Conservation (phyloP, 1,140 invertebrate species). For the Trichogramma pretiosum region DNA sequence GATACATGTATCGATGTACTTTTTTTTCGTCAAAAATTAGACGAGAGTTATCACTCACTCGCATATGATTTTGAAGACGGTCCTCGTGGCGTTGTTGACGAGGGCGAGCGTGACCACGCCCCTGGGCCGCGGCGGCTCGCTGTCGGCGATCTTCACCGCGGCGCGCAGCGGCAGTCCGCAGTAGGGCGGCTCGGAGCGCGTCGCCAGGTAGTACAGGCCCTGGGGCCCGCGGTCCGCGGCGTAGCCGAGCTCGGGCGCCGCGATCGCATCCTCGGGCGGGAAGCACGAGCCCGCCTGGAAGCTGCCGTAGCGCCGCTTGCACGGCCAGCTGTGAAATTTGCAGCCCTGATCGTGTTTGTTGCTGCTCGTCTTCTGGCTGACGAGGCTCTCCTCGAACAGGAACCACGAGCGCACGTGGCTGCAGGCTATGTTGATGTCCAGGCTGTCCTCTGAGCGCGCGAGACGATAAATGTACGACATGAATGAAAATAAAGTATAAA, state of each 20-base stretch:
- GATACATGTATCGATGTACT: too few relatives aligned
- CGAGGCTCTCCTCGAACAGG: slow-evolving; percentile 61
- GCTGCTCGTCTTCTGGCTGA: slow-evolving; percentile 31
- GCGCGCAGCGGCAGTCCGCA: slow-evolving; percentile 46
- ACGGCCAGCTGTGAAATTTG: slow-evolving; percentile 44
- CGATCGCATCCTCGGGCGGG: slow-evolving; percentile 32
- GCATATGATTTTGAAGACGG: slow-evolving; percentile 36
- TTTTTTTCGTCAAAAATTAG: too few relatives aligned
- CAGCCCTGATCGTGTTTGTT: slow-evolving; percentile 25
- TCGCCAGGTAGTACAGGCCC: slow-evolving; percentile 41
- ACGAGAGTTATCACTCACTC: slow-evolving; percentile 30
- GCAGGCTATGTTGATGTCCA: slow-evolving; percentile 54
- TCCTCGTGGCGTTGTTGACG: slow-evolving; percentile 27
- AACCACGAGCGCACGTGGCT: slow-evolving; percentile 65
- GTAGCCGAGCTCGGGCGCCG: slow-evolving; percentile 41
- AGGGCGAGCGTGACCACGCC: slow-evolving; percentile 39
- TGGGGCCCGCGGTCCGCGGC: slow-evolving; percentile 34
- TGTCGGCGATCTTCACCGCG: slow-evolving; percentile 32
- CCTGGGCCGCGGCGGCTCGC: slow-evolving; percentile 27
- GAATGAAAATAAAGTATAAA: too few relatives aligned
- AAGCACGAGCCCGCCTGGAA: slow-evolving; percentile 44
- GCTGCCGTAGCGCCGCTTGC: slow-evolving; percentile 33
- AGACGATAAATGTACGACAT: too few relatives aligned
- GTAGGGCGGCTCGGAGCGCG: slow-evolving; percentile 39
- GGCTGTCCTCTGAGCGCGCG: slow-evolving; percentile 33